phyloP scores from a whole-genome alignment of 1,140 invertebrate species.

The Leptopilina boulardi region DNA sequence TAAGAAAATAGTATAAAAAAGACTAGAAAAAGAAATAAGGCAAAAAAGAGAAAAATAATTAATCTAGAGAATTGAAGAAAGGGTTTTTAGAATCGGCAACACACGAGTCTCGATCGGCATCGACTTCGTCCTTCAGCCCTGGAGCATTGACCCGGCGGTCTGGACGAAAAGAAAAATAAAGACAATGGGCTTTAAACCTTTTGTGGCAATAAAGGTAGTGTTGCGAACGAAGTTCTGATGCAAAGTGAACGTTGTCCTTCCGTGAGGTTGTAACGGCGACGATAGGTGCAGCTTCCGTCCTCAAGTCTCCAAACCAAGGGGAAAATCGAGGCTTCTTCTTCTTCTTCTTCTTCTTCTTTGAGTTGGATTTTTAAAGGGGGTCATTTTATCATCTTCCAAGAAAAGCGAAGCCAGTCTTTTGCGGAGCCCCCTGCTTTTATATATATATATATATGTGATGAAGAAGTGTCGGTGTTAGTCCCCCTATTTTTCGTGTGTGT shows the following conservation, averaged over 20 bases:
- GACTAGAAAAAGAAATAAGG: too few species aligned
- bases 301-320: neutral
- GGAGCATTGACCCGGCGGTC: slow-evolving; percentile 52
- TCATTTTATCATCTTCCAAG: slow-evolving; percentile 64
- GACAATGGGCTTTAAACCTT: slow-evolving; percentile 44
- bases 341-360: too few species aligned
- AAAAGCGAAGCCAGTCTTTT: slow-evolving; percentile 56
- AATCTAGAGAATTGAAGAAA: neutral
- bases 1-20: too few species aligned
- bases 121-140: slow-evolving; percentile 35
- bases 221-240: neutral
- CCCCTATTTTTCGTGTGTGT: slow-evolving; percentile 58
- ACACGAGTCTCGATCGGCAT: neutral
- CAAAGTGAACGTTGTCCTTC: slow-evolving; percentile 28
- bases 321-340: slow-evolving; percentile 10
- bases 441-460: too few species aligned
- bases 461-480: slow-evolving; percentile 60
- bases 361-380: slow-evolving; percentile 41
- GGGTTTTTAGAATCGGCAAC: neutral
- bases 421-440: too few species aligned
- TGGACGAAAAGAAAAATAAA: slow-evolving; percentile 40
- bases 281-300: slow-evolving; percentile 41
- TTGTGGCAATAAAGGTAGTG: slow-evolving; percentile 7
- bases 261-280: slow-evolving; percentile 27
- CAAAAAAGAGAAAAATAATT: too few species aligned